phyloP scores from a whole-genome alignment of 2,797 vertebrate genomes.

The Pitangus sulphuratus region DNA sequence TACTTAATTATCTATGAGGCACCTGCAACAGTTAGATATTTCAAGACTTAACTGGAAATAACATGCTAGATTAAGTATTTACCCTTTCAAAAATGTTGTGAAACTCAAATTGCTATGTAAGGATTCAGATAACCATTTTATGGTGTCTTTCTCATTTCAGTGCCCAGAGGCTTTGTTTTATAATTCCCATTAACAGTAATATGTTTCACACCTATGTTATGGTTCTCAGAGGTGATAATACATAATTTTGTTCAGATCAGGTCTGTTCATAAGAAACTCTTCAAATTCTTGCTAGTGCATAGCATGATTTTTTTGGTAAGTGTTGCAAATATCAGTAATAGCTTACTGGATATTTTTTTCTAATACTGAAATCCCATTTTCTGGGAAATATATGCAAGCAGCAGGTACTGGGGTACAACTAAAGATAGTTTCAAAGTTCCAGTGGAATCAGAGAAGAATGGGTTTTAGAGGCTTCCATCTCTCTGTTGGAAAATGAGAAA shows the following conservation, averaged over 20 bases:
- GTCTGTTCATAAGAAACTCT: neutral
- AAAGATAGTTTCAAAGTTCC: neutral
- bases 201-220: conserved; percentile 7
- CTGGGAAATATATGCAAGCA: neutral
- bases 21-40: conserved; percentile 55
- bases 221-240: neutral
- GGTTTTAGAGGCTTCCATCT: neutral
- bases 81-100: conserved; percentile 11
- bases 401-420: neutral
- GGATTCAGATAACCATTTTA: conserved; percentile 31
- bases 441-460: neutral
- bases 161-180: conserved; percentile 28
- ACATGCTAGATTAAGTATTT: conserved; percentile 37
- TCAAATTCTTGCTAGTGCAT: neutral
- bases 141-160: neutral
- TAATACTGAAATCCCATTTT: neutral
- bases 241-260: neutral
- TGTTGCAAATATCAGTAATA: neutral
- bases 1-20: conserved; percentile 60
- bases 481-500: neutral
- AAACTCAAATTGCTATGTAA: conserved; percentile 3
- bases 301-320: neutral
- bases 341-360: neutral
- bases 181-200: conserved; percentile 29
- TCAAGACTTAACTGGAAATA: conserved; percentile 29